phyloP scores from a whole-genome alignment of 2,797 vertebrate species.

The Thunnus albacares region DNA sequence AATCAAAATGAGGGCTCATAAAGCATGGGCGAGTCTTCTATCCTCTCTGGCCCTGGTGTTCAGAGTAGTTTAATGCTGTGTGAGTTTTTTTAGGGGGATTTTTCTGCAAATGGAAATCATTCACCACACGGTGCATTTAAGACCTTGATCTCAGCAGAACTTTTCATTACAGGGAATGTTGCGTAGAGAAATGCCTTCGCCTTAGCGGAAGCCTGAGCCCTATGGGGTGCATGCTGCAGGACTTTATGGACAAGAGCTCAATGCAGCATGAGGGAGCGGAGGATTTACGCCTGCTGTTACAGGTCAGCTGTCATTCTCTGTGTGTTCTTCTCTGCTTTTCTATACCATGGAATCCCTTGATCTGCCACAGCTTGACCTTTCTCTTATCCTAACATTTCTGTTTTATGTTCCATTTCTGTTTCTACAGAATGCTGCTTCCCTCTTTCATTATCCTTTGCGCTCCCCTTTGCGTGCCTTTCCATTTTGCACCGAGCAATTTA shows the following conservation, averaged over 20 bases:
- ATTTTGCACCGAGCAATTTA: constrained; percentile 28
- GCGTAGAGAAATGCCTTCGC: constrained; percentile 49
- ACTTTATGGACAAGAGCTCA: constrained; percentile 50
- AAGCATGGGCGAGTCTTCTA: constrained; percentile 45
- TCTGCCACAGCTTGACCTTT: constrained; percentile 18
- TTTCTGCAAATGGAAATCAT: constrained; percentile 48
- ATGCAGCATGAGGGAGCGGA: constrained; percentile 50
- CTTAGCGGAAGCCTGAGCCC: constrained; percentile 40
- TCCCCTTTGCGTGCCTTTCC: not conserved
- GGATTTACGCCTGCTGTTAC: constrained; percentile 53
- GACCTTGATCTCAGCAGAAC: constrained; percentile 63
- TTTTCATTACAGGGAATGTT: constrained; percentile 57
- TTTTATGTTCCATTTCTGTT: constrained; percentile 16
- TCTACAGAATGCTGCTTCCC: not conserved
- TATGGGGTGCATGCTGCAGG: constrained; percentile 41
- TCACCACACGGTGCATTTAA: constrained; percentile 49
- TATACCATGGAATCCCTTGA: constrained; percentile 3
- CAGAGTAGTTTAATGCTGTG: constrained; percentile 27
- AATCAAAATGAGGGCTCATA: constrained; percentile 64
- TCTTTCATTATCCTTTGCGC: constrained; percentile 18
- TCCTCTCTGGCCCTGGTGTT: constrained; percentile 32
- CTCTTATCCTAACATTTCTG: constrained; percentile 5
- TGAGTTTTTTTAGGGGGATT: constrained; percentile 14
- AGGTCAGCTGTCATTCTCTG: constrained; percentile 40
- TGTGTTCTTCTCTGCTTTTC: constrained; percentile 18